These are phyloP conservation scores for Cremastinae sp. DNA, from an alignment of 2,888 invertebrate genomes.

Conservation along the genomic window DNA sequence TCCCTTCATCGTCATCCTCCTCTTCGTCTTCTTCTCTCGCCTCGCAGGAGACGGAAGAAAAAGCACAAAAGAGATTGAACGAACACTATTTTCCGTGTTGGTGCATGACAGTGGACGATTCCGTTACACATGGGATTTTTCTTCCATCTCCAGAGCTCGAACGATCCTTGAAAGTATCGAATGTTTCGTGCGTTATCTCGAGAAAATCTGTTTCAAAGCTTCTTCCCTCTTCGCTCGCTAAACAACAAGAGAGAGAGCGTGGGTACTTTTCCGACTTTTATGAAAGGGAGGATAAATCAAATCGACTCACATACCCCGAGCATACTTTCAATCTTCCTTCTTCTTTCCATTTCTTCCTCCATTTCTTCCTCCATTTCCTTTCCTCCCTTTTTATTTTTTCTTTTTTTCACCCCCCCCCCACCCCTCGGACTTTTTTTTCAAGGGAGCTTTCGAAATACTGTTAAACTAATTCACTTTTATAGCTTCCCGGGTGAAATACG, in stretches of 20 bases:
- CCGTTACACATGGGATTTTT: not conserved
- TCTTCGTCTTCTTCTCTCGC: no score
- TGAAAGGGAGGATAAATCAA: conserved; percentile 7
- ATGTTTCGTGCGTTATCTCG: not conserved
- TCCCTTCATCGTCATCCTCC: no score
- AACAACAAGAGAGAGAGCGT: not conserved
- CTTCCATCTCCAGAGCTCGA: conserved; percentile 12
- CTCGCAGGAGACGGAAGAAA: no score
- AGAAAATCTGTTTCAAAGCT: conserved; percentile 1
- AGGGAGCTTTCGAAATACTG: no score
- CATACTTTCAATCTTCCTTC: not conserved
- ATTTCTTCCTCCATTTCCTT: not conserved
- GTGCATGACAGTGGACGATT: not conserved
- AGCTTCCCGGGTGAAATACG: no score
- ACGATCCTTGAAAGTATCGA: conserved; percentile 7
- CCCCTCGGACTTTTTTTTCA: not conserved
- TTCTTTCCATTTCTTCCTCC: no score
- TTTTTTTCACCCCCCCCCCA: no score
- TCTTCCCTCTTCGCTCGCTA: conserved; percentile 3
- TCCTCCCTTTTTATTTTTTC: no score
- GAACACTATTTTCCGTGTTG: not conserved
- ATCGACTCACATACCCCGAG: not conserved
- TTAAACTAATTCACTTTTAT: no score
- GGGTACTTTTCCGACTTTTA: conserved; percentile 1
- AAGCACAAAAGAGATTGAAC: no score